These are phyloP conservation scores for Rhineura floridana DNA, from an alignment of 2,113 vertebrate genomes.

Conservation along the genomic window DNA sequence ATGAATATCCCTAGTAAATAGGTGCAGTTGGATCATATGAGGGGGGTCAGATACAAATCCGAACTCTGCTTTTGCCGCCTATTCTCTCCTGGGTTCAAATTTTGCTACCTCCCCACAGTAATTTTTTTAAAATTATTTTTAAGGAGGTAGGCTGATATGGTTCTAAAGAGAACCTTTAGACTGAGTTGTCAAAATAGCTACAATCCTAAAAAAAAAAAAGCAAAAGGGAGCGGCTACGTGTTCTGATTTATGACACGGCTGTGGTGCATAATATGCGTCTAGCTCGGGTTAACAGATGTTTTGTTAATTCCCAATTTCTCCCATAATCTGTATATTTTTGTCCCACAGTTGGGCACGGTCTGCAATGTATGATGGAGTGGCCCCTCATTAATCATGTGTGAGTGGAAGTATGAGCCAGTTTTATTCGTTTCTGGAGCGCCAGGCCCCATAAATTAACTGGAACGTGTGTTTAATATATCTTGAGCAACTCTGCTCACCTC, in stretches of 20 bases:
- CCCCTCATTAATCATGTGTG: conserved; percentile 72
- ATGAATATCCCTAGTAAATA: no score
- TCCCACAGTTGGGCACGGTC: conserved; percentile 40
- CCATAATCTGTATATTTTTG: conserved; percentile 72
- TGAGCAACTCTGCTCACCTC: conserved; percentile 24
- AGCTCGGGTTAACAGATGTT: conserved; percentile 70
- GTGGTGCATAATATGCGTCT: conserved; percentile 60
- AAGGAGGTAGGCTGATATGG: background rate
- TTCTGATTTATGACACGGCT: conserved; percentile 73
- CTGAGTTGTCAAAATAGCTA: conserved; percentile 7
- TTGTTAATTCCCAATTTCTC: conserved; percentile 77
- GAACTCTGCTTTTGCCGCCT: background rate
- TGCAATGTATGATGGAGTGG: conserved; percentile 69
- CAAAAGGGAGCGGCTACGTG: conserved; percentile 24
- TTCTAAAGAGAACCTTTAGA: conserved; percentile 7
- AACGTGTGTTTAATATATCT: conserved; percentile 40
- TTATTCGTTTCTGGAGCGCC: conserved; percentile 65
- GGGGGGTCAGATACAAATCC: background rate
- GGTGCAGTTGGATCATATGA: no score
- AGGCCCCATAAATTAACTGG: conserved; percentile 61
- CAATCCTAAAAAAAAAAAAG: background rate
- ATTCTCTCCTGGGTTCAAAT: background rate
- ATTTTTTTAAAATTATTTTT: background rate
- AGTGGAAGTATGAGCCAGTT: conserved; percentile 62
- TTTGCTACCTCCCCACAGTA: background rate